These are phyloP conservation scores for Forpus xanthops DNA, from an alignment of 2,797 vertebrate species.

Conservation along the genomic window DNA sequence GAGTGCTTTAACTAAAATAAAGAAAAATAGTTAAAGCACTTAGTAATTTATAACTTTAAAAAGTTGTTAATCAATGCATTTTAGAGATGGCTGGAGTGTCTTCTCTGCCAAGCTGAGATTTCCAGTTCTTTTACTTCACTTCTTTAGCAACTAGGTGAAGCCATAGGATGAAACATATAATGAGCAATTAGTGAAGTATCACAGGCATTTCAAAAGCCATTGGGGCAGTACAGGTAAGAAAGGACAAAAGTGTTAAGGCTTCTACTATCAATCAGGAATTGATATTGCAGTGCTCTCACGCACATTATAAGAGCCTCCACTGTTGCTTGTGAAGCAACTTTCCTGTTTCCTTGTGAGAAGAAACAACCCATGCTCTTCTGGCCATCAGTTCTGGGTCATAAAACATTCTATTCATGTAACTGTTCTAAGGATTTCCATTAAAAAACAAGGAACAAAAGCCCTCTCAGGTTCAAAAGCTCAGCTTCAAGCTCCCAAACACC, in stretches of 20 bases:
- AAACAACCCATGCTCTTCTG: background rate
- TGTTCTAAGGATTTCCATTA: background rate
- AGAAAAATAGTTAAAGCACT: background rate
- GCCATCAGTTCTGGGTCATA: background rate
- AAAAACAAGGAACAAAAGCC: background rate
- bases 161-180: background rate
- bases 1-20: background rate
- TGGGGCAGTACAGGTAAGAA: background rate
- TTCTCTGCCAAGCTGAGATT: background rate
- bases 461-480: background rate
- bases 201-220: background rate
- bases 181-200: background rate
- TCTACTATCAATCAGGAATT: background rate
- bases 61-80: background rate
- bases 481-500: background rate
- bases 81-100: background rate
- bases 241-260: background rate
- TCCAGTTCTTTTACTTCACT: background rate
- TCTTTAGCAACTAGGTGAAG: background rate
- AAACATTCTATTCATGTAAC: background rate
- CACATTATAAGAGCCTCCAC: background rate
- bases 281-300: accelerated
- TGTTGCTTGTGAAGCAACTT: background rate
- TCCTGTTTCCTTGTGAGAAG: background rate
- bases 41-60: background rate